Base-by-base conservation (phyloP, 1,140 invertebrate species). In the Apis laboriosa region DNA sequence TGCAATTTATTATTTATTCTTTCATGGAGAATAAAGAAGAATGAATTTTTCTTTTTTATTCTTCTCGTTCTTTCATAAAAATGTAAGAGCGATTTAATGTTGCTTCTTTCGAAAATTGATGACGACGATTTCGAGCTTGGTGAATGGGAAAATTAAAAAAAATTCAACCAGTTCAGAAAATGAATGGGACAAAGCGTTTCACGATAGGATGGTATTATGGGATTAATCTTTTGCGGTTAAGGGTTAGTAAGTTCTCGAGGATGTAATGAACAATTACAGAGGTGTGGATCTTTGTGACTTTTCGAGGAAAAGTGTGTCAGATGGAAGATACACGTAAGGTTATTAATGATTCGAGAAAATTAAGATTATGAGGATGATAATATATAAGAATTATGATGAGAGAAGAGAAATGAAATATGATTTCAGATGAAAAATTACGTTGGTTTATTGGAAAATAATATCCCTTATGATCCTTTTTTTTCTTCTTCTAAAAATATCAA, bases 181-280 rank as follows among this genome's bases (percentile, higher is more conserved):
- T 58, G 71, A 73, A 12, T n/a, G 12, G 55, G 71, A 43, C 55
- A 73, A 24, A 43, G 24, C 8, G 43, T 61, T 75, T 61, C n/a
- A 75, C 34, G 73, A 43, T 19, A 15, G 43, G 58, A 75, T 51
- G 43, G 55, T 73, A 73, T 73, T 73, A 43, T 75, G 4, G 34
- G 58, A 75, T 75, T 75, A 75, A 63, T 75, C 58, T 24, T 75
- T 49, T 61, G 56, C 58, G 43, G 58, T 75, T 49, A 63, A 51
- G 43, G n/a, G 58, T 61, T 63, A n/a, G n/a, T 60, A 56, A 11
- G 9, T 56, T 21, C 17, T 28, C 2, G 24, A 28, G 24, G 11
- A 72, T 51, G n/a, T 75, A 75, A 61, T 58, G 15, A 28, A 56
- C 58, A 51, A 24, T 73, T 58, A 2, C 28, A n/a, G 19, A 19